Base-by-base conservation (phyloP, 2,888 invertebrate species). In the Acrocyrtus sp. region DNA sequence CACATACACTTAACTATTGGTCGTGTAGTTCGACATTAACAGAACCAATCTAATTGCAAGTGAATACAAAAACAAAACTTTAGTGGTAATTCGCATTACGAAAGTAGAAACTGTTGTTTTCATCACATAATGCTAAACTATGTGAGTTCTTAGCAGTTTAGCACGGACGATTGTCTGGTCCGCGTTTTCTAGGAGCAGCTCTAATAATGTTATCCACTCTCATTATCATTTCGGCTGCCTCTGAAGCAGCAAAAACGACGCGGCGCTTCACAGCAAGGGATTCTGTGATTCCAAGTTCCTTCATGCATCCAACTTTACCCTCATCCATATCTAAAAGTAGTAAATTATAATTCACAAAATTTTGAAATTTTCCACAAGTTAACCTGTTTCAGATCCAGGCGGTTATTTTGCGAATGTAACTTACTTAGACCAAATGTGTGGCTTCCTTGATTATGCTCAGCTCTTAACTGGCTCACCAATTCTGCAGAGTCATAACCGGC, bases 141-240 rank as follows among this genome's bases (percentile, higher is more conserved):
- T 34, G 34, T 5, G 34, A 34, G n/a, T n/a, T n/a, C n/a, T n/a
- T n/a, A n/a, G n/a, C n/a, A 8, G 34, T 54, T 86, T 90, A 94
- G 87, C 95, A 93, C 66, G 90, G 90, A 80, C 94, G 92, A 82
- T 92, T 90, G 85, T 98, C 98, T 74, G 92, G 92, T 0, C 90
- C 91, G 76, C 98, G 91, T 82, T 90, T 91, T 78, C 96, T 89
- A 8, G 96, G 96, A 29, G 96, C 95, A 10, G 96, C 89, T 85
- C 91, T 94, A 75, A 99, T 91, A 80, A 99, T 99, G 85, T 96
- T 92, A 85, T 99, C 99, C 0, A 99, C 99, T 65, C 99, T 91
- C 21, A 99, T 88, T 82, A 99, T 98, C 94, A 99, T 96, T 86
- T 99, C 98, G 0, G 98, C 98, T 0, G 98, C 98, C 85, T 99